phyloP scores from a whole-genome alignment of 2,888 invertebrate species.

The Syritta pipiens region DNA sequence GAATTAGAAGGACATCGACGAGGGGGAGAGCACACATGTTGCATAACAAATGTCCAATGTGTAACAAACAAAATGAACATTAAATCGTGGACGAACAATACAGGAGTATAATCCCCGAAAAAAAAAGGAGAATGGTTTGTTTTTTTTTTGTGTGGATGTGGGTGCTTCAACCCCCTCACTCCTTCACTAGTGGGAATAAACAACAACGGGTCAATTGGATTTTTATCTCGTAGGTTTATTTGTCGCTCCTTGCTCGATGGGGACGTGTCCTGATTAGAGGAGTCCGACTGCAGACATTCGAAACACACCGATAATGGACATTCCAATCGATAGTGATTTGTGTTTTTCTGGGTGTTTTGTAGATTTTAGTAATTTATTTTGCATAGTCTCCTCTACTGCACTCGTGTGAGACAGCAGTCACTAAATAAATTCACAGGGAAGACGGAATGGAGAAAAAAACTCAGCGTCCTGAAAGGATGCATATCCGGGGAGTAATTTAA shows the following conservation, averaged over 20 bases:
- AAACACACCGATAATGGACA: conserved; percentile 50
- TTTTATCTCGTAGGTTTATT: conserved; percentile 62
- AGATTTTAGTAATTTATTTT: conserved; percentile 60
- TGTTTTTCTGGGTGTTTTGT: conserved; percentile 52
- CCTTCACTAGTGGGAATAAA: conserved; percentile 11
- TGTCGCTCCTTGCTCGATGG: conserved; percentile 48
- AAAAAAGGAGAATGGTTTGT: conserved; percentile 13
- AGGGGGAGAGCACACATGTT: conserved; percentile 48
- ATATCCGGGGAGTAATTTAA: background rate
- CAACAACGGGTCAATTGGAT: conserved; percentile 63
- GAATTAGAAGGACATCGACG: conserved; percentile 16
- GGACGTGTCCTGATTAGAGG: conserved; percentile 65
- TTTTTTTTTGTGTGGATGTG: background rate
- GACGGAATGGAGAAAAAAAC: background rate
- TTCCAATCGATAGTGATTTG: conserved; percentile 60
- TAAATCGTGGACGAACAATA: conserved; percentile 44
- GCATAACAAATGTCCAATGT: conserved; percentile 53
- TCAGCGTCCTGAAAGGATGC: background rate
- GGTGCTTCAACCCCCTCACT: conserved; percentile 5
- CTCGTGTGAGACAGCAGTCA: conserved; percentile 24
- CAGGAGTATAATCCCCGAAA: conserved; percentile 16
- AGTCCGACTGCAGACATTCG: conserved; percentile 40
- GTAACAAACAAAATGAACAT: conserved; percentile 53
- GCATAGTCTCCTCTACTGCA: conserved; percentile 27
- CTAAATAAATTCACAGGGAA: conserved; percentile 35